Base-by-base conservation (phyloP, 2,888 invertebrate species). In the Mythimna ferrago region DNA sequence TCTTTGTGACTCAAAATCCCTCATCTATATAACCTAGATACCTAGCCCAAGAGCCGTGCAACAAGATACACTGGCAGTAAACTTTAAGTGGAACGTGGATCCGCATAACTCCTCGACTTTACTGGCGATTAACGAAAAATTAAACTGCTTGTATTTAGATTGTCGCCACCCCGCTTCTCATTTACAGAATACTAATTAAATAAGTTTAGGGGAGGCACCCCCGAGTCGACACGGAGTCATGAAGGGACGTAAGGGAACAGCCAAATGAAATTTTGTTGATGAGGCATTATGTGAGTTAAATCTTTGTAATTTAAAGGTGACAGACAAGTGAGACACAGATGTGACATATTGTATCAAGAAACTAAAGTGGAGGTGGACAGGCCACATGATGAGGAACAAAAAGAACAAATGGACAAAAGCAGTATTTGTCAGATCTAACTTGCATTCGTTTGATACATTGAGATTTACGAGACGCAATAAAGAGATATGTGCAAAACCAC, bases 181-280 rank as follows among this genome's bases (percentile, higher is more conserved):
- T 89, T 90, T 89, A 86, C 85, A 78, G 87, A 85, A 87, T 88
- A 88, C 90, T 91, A 91, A 91, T 91, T 90, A 91, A 91, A 91
- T 90, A 90, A 91, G 89, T 91, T 91, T 83, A 51, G 66, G 71
- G 82, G 71, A 72, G 81, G 69, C 73, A 11, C 62, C 14, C 65
- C 32, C 61, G 26, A 65, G 53, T 56, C 53, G 38, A 66, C 76
- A 48, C 0, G 68, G 80, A 81, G 80, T 2, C 11, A 54, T 1
- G 75, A 81, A 83, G 38, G 6, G 44, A 58, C n/a, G 41, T 48
- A 19, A 14, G 38, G 3, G 11, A 21, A 26, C 19, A 16, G 16
- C 0, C 10, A 19, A 57, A 56, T 53, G 4, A 61, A 61, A 61
- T 71, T 71, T 19, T 58, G 35, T 53, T 71, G 32, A 62, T 69